These are phyloP conservation scores for Yponomeuta evonymella DNA, from an alignment of 2,888 invertebrate genomes.

Conservation along the genomic window DNA sequence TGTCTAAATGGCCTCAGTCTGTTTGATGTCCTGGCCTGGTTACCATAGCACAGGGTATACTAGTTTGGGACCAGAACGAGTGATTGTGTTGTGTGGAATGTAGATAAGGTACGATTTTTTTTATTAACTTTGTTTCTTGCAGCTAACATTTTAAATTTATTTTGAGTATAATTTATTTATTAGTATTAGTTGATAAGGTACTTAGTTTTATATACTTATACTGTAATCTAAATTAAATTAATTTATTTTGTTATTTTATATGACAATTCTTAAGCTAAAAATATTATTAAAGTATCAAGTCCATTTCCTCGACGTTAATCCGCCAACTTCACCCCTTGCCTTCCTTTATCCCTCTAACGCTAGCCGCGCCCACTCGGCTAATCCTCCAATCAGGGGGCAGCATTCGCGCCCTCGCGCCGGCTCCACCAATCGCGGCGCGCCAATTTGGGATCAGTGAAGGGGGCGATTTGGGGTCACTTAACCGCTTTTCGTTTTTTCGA, in stretches of 20 bases:
- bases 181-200: too few relatives aligned
- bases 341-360: neutral
- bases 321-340: constrained; percentile 30
- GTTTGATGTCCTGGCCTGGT: too few relatives aligned
- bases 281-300: constrained; percentile 38
- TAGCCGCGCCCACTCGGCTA: constrained; percentile 36
- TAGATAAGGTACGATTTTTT: too few relatives aligned
- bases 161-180: too few relatives aligned
- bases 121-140: too few relatives aligned
- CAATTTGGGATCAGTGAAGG: constrained; percentile 62
- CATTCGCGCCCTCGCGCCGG: constrained; percentile 27
- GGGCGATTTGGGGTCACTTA: constrained; percentile 64
- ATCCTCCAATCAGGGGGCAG: constrained; percentile 48
- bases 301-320: constrained; percentile 24
- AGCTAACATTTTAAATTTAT: too few relatives aligned
- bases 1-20: too few relatives aligned
- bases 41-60: too few relatives aligned
- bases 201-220: too few relatives aligned
- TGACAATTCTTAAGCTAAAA: neutral
- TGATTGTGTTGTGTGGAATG: too few relatives aligned
- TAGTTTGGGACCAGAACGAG: too few relatives aligned
- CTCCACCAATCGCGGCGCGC: constrained; percentile 46
- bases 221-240: too few relatives aligned
- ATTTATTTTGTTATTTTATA: neutral
- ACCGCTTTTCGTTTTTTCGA: constrained; percentile 40